These are phyloP conservation scores for Drosophila nebulosa DNA, from an alignment of 1,140 invertebrate genomes.

Conservation along the genomic window DNA sequence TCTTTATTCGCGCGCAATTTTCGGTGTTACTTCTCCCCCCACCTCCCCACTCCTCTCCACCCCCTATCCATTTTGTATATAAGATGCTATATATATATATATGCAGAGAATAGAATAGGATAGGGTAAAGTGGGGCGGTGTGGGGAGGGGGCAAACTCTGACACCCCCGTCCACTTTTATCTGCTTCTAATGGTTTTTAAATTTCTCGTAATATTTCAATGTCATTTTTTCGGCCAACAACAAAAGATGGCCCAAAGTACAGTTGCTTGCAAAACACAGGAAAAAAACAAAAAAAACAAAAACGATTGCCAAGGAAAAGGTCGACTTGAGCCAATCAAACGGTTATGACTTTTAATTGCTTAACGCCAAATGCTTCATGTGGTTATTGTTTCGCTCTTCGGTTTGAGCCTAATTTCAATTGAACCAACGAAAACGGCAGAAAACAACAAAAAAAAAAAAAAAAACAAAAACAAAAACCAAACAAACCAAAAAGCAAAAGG, in stretches of 20 bases:
- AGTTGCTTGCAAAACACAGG: slow-evolving; percentile 47
- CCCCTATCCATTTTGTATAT: neutral
- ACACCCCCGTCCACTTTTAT: slow-evolving; percentile 21
- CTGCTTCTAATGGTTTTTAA: slow-evolving; percentile 77
- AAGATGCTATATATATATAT: slow-evolving; percentile 42
- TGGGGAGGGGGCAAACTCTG: neutral
- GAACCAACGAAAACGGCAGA: neutral
- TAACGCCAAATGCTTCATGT: neutral
- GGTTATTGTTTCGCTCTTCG: neutral
- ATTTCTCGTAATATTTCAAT: slow-evolving; percentile 75
- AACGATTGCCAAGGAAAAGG: neutral
- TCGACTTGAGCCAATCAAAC: slow-evolving; percentile 4
- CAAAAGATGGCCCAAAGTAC: slow-evolving; percentile 37
- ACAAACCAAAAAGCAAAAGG: slow-evolving; percentile 11
- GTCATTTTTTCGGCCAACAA: slow-evolving; percentile 69
- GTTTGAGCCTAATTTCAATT: slow-evolving; percentile 5
- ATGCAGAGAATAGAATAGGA: neutral
- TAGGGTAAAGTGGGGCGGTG: slow-evolving; percentile 2
- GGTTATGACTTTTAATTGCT: slow-evolving; percentile 11
- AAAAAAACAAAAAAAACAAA: neutral
- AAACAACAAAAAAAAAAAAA: too few species aligned
- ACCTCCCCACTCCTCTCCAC: slow-evolving; percentile 6
- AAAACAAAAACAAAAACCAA: neutral
- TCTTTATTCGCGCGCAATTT: slow-evolving; percentile 68
- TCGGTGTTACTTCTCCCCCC: slow-evolving; percentile 36